Evolutionary conservation across 1,140 invertebrate species (phyloP), one percentile per base, ranked within the genome.

Genomic region (Melipona quadrifasciata): DNA sequence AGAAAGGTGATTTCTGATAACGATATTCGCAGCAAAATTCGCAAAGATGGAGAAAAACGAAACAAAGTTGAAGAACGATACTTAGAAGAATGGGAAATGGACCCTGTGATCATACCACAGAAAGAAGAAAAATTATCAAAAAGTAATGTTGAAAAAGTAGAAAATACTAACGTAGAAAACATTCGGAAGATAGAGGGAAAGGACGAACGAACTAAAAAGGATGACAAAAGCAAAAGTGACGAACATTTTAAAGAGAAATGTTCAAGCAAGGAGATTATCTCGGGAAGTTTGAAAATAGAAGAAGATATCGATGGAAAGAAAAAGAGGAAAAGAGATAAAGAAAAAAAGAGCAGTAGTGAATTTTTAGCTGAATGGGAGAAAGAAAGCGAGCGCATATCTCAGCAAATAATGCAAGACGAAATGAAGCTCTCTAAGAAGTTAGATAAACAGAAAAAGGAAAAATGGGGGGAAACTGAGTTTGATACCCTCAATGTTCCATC

Each of bases 391-490:
- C 77, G 85, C 31, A 88, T 90, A 31, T 72, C 87, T 12, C 82
- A 88, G 31, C 84, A 68, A 70, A 90, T 74, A 47, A 90, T 71
- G 68, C 86, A 88, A 55, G 89, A 92, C 8, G 87, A 92, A n/a
- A 83, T 51, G 14, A 85, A 74, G 16, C 58, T 65, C 34, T 89
- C 65, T 0, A 90, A 84, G 61, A 90, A 82, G 14, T 72, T 57
- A 19, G 91, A 79, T 39, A 86, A 86, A 77, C 82, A 80, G 27
- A 90, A 91, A 71, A 86, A 87, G 55, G 78, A 84, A 55, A 82
- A 86, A 85, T 94, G 93, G 92, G 67, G 87, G 8, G 91, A 92
- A 58, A 91, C 91, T 0, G 93, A 95, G 68, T 94, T 94, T 67
- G 93, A 94, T 27, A 90, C 90, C 0, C 79, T 93, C 12, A 92